Evolutionary conservation across 2,888 invertebrate species (phyloP), one percentile per base, ranked within the genome.

Genomic region (Epiblema foenella): DNA sequence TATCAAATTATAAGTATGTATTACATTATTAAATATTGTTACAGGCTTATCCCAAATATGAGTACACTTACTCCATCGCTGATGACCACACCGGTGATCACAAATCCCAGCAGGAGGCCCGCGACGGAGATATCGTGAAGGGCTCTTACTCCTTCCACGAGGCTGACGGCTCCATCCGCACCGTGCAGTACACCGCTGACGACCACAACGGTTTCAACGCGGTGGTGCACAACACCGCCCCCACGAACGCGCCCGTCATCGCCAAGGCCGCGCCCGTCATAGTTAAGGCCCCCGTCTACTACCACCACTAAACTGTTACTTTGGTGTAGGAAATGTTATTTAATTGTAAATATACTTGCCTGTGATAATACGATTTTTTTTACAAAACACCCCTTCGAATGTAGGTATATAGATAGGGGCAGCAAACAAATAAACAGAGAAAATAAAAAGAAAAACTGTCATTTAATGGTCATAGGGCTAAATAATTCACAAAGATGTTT

Each of bases 141-240:
- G 94, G 94, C 51, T 89, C 93, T 76, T 94, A 94, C 79, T 88
- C 86, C 46, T 80, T 91, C 37, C 86, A 87, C 74, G 90, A 91
- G 76, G 87, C 90, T 46, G 89, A 86, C 69, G 91, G 91, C 73
- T 90, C 90, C 77, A 79, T 89, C 73, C 83, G 90, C 75, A 89
- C 86, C 52, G 90, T 91, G 59, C 86, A 88, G 78, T 90, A 90
- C 78, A 83, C 81, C 74, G 90, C 89, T 33, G 89, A 89, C 75
- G 83, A 88, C 74, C 84, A 87, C 75, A 78, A 74, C 73, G 90
- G 89, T 74, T 90, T 75, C 72, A 75, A 74, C 72, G 75, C 85
- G 17, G 71, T 82, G 46, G 81, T 79, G 24, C 73, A 74, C 58
- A 76, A 83, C 62, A 79, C 78, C 2, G 82, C 79, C 37, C 73